These are phyloP conservation scores for Oreochromis spilurus DNA, from an alignment of 2,113 vertebrate genomes.

Conservation along the genomic window DNA sequence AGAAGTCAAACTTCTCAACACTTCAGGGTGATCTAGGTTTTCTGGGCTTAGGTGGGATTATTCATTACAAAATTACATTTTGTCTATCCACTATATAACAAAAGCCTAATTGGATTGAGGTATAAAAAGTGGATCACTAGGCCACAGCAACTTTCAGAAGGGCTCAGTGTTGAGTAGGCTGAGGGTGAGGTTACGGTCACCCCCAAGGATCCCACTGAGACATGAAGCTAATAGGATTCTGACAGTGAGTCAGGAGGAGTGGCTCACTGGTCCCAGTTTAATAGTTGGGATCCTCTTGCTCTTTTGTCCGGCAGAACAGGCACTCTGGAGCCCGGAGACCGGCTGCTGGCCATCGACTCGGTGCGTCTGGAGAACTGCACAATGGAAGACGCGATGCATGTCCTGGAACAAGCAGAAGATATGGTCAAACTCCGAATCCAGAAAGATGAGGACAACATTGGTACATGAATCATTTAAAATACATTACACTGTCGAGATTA, in stretches of 20 bases:
- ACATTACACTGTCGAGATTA: background rate
- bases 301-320: conserved; percentile 79
- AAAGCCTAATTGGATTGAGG: conserved; percentile 52
- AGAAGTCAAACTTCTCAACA: background rate
- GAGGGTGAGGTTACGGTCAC: conserved; percentile 53
- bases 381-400: conserved; percentile 92
- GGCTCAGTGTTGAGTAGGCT: conserved; percentile 42
- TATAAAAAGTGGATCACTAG: conserved; percentile 55
- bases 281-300: conserved; percentile 24
- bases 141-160: conserved; percentile 26
- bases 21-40: background rate
- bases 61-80: background rate
- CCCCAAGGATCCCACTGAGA: conserved; percentile 24
- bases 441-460: conserved; percentile 97
- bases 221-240: conserved; percentile 47
- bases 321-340: conserved; percentile 93
- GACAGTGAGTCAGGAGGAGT: conserved; percentile 23
- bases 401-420: conserved; percentile 92
- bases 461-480: conserved; percentile 55
- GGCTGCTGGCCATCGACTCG: conserved; percentile 93
- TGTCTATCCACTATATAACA: conserved; percentile 16
- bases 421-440: conserved; percentile 95
- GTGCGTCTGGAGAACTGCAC: conserved; percentile 90
- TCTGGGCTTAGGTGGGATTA: background rate
- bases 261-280: background rate